Evolutionary conservation across 2,113 vertebrate species (phyloP).

Genomic region (Phocoena sinus): DNA sequence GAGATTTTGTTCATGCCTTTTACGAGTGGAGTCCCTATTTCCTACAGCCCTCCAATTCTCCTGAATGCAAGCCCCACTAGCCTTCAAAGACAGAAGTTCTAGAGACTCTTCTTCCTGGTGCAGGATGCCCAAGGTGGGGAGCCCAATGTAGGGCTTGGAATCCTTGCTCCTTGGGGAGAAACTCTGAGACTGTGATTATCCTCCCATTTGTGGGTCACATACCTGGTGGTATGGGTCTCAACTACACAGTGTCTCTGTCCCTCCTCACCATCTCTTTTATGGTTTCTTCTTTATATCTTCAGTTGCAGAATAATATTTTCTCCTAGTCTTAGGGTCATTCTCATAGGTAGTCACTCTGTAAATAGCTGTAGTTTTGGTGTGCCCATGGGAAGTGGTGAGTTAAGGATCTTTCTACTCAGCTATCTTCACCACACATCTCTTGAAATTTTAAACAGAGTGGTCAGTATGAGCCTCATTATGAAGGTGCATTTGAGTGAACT

Average conservation of each 20-base stretch:
- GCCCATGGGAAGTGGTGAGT: not conserved
- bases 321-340: not conserved
- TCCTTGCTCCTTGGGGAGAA: not conserved
- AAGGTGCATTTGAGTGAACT: not conserved
- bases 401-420: not conserved
- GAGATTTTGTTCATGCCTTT: not conserved
- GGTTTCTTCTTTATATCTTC: not conserved
- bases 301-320: not conserved
- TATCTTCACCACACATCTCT: not conserved
- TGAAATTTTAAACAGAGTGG: not conserved
- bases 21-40: not conserved
- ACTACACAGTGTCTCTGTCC: not conserved
- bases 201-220: not conserved
- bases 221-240: not conserved
- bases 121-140: not conserved
- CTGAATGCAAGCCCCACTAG: not conserved
- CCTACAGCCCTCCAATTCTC: not conserved
- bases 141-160: not conserved
- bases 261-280: not conserved
- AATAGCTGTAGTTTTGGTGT: not conserved
- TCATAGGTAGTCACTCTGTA: not conserved
- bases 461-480: not conserved
- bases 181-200: not conserved
- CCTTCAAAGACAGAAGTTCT: not conserved
- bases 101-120: not conserved